phyloP scores from a whole-genome alignment of 2,797 vertebrate genomes.

The Lagothrix lagotricha region DNA sequence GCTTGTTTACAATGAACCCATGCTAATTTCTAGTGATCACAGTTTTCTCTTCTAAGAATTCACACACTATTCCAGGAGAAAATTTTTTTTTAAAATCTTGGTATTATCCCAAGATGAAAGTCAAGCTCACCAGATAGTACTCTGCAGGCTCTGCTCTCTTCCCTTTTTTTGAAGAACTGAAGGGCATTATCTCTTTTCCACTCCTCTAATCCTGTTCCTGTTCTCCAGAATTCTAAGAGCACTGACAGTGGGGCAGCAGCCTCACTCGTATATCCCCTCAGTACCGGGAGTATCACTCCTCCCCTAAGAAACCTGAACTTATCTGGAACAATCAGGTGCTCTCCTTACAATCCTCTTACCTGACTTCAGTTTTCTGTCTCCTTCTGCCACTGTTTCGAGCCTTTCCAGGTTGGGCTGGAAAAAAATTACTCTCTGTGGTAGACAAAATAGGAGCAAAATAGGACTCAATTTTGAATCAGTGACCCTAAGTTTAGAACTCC shows the following conservation, averaged over 20 bases:
- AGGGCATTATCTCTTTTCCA: not conserved
- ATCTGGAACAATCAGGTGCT: not conserved
- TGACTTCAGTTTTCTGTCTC: conserved; percentile 49
- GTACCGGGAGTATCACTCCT: not conserved
- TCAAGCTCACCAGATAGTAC: conserved; percentile 26
- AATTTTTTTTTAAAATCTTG: not conserved
- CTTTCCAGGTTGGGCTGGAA: not conserved
- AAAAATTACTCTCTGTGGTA: not conserved
- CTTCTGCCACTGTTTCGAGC: not conserved
- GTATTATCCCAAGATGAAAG: not conserved
- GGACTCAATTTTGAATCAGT: not conserved
- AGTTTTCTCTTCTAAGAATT: conserved; percentile 23
- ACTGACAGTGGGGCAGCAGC: not conserved
- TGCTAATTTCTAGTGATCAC: not conserved
- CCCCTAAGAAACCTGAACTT: conserved; percentile 54
- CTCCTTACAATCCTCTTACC: conserved; percentile 22
- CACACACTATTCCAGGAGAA: not conserved
- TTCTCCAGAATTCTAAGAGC: not conserved
- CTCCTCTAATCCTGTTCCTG: not conserved
- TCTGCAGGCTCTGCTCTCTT: not conserved
- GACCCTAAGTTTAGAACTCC: not conserved
- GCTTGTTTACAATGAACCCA: not conserved
- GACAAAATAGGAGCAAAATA: conserved; percentile 1
- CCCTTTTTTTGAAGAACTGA: not conserved
- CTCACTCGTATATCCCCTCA: not conserved